phyloP scores from a whole-genome alignment of 2,113 vertebrate species.

The Sceloporus tristichus region DNA sequence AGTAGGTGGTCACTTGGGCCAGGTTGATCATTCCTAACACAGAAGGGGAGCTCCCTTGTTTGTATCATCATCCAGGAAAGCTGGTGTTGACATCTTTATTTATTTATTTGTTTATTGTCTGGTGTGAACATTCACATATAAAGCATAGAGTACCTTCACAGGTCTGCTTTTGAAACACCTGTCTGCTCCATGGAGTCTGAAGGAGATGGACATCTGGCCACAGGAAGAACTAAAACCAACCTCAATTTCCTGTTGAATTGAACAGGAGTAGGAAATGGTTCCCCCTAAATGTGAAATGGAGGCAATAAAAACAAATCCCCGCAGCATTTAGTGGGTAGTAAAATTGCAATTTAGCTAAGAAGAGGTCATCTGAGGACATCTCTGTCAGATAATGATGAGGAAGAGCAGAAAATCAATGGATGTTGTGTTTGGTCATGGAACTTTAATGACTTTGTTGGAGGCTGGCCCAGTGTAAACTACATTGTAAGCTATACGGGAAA shows the following conservation, averaged over 20 bases:
- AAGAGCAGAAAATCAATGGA: not conserved
- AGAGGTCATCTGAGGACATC: constrained; percentile 52
- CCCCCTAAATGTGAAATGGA: not conserved
- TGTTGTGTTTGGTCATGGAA: constrained; percentile 62
- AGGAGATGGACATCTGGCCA: not conserved
- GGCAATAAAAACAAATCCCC: constrained; percentile 1
- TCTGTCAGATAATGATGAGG: constrained; percentile 54
- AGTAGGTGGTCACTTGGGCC: too few relatives aligned
- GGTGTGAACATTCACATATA: too few relatives aligned
- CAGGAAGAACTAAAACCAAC: not conserved
- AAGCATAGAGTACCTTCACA: too few relatives aligned
- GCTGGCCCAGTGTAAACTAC: constrained; percentile 46
- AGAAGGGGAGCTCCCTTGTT: too few relatives aligned
- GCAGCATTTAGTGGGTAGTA: not conserved
- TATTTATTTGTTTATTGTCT: too few relatives aligned
- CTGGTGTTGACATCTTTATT: too few relatives aligned
- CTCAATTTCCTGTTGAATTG: not conserved
- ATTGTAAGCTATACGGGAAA: constrained; percentile 39
- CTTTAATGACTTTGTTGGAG: constrained; percentile 19
- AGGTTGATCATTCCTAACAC: too few relatives aligned
- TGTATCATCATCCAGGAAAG: too few relatives aligned
- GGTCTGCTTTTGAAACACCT: not conserved
- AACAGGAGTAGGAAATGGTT: not conserved
- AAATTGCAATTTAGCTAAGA: constrained; percentile 14
- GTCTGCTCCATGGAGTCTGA: not conserved